Base-by-base conservation (phyloP, 2,797 vertebrate species). In the Threskiornis aethiopicus region DNA sequence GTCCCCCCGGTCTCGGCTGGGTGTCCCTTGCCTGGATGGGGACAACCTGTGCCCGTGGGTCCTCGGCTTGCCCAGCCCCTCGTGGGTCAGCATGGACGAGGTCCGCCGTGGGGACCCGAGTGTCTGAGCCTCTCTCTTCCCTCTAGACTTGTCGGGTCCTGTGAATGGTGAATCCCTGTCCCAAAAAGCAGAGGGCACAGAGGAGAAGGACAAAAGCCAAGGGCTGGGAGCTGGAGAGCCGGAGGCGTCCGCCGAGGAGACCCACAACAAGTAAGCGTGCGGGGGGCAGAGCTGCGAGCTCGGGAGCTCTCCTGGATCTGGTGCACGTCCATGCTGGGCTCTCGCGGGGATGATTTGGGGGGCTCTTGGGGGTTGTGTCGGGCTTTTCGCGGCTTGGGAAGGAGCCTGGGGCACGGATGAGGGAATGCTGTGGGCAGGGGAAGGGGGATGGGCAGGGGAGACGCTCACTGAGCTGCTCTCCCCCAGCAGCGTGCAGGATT, bases 161-260 rank as follows among this genome's bases (percentile, higher is more conserved):
- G 98, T 99, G 79, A 99, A 99, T 0, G 99, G 99, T 3, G 99
- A 99, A 84, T 99, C 99, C 2, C 92, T 97, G 61, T 95, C 97
- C 57, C 98, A 98, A 94, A 99, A 98, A 57, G 97, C 96, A 0
- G 98, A 98, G 52, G 92, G 90, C 29, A 84, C 13, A 2, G 98
- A 98, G 49, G 97, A 97, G 77, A 97, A 97, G 95, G 98, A 97
- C 29, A 97, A 97, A 44, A 96, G 84, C 64, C 98, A 94, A 83
- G 97, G 95, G 84, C 84, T 26, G 0, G 98, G 97, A 91, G 96
- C 96, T 2, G 93, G 89, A 16, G 97, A 94, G 2, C 58, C 24
- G 3, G 89, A 95, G 26, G 72, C 44, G 0, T 54, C 97, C 4
- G 46, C 95, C 0, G 96, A 98, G 91, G 97, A 98, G 78, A 39